Conservation (phyloP, 2,113 vertebrate species). For the Arizona elegans region DNA sequence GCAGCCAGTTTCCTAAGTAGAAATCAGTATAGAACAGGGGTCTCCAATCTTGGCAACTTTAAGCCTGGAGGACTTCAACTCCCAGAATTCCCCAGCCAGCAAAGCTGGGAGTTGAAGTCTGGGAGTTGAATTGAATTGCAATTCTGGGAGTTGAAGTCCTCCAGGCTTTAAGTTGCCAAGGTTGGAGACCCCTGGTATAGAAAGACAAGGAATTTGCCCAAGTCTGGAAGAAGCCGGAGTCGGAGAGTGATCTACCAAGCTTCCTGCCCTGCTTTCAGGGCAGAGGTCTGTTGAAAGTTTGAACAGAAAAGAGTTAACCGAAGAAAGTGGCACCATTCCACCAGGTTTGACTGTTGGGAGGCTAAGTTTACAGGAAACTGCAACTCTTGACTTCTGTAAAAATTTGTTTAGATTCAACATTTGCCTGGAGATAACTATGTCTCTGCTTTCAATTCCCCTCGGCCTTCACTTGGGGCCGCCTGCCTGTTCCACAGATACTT, state of each 20-base stretch:
- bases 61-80: no score
- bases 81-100: no score
- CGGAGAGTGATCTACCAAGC: neutral
- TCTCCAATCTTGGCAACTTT: no score
- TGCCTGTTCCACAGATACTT: slow-evolving; percentile 42
- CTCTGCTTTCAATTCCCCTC: slow-evolving; percentile 5
- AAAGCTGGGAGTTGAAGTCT: no score
- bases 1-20: neutral
- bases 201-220: neutral
- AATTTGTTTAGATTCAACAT: slow-evolving; percentile 4
- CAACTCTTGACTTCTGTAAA: neutral
- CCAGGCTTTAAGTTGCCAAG: no score
- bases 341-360: neutral
- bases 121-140: no score
- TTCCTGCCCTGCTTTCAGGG: neutral
- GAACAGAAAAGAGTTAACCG: neutral
- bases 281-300: neutral
- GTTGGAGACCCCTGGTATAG: neutral
- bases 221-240: neutral
- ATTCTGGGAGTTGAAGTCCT: no score
- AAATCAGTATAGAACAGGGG: neutral
- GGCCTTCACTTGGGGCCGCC: slow-evolving; percentile 48
- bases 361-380: neutral
- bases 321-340: neutral
- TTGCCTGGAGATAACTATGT: slow-evolving; percentile 19